phyloP scores from a whole-genome alignment of 1,140 invertebrate species.

The Neodiprion fabricii region DNA sequence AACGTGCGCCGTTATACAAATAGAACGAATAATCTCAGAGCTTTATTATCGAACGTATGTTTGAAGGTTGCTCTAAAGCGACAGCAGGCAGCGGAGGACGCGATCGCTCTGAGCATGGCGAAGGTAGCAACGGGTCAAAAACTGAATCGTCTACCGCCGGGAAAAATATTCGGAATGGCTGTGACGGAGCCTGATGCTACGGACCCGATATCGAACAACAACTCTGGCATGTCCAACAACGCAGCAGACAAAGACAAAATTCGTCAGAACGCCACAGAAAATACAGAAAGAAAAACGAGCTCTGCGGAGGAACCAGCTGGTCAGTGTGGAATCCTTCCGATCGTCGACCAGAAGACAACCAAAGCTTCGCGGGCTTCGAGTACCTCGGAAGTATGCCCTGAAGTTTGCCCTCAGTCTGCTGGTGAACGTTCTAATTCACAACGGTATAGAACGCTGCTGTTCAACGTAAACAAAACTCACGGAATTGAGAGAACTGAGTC shows the following conservation, averaged over 20 bases:
- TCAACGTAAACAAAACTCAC: not conserved
- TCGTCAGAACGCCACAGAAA: slow-evolving; percentile 56
- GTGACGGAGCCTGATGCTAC: slow-evolving; percentile 69
- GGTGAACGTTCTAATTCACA: slow-evolving; percentile 16
- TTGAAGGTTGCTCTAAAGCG: slow-evolving; percentile 92
- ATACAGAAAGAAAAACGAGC: slow-evolving; percentile 50
- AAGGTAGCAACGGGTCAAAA: slow-evolving; percentile 87
- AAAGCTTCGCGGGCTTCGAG: no score
- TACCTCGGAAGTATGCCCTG: no score
- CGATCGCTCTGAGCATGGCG: slow-evolving; percentile 89
- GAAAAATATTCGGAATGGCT: slow-evolving; percentile 88
- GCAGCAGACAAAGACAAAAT: slow-evolving; percentile 56
- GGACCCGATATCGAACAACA: slow-evolving; percentile 34
- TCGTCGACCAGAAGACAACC: not conserved
- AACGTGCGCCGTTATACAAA: not conserved
- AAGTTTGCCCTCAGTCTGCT: not conserved
- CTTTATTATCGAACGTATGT: slow-evolving; percentile 16
- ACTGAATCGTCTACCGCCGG: slow-evolving; percentile 84
- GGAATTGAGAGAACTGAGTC: not conserved
- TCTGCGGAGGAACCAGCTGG: slow-evolving; percentile 28
- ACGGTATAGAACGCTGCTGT: slow-evolving; percentile 8
- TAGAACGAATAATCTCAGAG: not conserved
- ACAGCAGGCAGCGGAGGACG: slow-evolving; percentile 97
- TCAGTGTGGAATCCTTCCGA: not conserved
- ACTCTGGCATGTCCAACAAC: not conserved